These are phyloP conservation scores for Cosmorhoe ocellata DNA, from an alignment of 2,888 invertebrate genomes.

Conservation along the genomic window DNA sequence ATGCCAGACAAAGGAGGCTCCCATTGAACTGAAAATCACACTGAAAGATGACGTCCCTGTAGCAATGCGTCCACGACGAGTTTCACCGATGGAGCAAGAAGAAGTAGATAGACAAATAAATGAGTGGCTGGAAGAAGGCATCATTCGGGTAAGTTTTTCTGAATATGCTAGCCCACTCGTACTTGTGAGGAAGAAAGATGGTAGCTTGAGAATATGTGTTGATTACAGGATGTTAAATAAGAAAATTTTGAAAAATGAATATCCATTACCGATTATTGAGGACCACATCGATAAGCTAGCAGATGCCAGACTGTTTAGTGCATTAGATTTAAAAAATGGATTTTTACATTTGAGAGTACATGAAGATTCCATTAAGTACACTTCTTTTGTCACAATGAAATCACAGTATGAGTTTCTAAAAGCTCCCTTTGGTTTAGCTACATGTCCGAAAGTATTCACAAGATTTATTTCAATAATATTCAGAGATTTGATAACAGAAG, in stretches of 20 bases:
- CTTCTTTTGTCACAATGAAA: constrained; percentile 24
- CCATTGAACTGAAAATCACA: background rate
- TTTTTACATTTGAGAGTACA: constrained; percentile 20
- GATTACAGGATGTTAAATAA: background rate
- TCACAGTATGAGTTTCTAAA: constrained; percentile 27
- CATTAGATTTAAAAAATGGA: constrained; percentile 26
- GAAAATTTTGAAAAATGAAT: background rate
- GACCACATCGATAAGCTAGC: constrained; percentile 6
- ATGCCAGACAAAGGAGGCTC: background rate
- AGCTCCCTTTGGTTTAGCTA: constrained; percentile 32
- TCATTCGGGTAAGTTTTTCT: background rate
- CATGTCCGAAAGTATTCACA: constrained; percentile 28
- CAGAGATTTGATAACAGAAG: constrained; percentile 25
- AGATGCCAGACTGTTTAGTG: constrained; percentile 14
- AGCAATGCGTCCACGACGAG: background rate
- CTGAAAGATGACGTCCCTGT: background rate
- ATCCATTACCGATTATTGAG: background rate
- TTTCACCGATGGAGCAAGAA: background rate
- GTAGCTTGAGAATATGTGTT: background rate
- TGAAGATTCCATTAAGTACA: constrained; percentile 21
- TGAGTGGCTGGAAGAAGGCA: background rate
- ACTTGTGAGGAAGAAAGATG: background rate
- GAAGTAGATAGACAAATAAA: background rate
- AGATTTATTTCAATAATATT: constrained; percentile 32
- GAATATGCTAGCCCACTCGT: background rate